Evolutionary conservation across 2,888 invertebrate genomes (phyloP).

Genomic region (Patella pellucida): DNA sequence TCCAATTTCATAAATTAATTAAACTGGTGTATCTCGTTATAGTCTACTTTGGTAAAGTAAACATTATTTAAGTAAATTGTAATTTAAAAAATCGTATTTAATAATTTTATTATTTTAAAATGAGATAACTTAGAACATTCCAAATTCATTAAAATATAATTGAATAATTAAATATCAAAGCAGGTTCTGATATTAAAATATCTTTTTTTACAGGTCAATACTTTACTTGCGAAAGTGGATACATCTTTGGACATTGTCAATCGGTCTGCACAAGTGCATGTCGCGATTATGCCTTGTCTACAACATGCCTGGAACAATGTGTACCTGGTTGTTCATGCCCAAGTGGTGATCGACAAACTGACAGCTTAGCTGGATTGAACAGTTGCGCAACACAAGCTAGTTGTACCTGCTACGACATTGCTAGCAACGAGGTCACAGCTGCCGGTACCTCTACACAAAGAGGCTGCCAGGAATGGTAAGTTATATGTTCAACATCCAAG

Average conservation of each 20-base stretch:
- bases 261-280: conserved; percentile 33
- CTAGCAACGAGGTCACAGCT: conserved; percentile 15
- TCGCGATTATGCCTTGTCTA: conserved; percentile 17
- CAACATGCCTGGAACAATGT: conserved; percentile 25
- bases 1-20: too few species aligned
- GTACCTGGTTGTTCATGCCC: conserved; percentile 92
- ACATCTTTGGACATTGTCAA: conserved; percentile 39
- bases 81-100: too few species aligned
- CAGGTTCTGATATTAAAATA: too few species aligned
- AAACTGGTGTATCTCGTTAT: too few species aligned
- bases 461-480: conserved; percentile 37
- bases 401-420: conserved; percentile 34
- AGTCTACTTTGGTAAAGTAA: too few species aligned
- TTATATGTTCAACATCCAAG: too few species aligned
- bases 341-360: conserved; percentile 47
- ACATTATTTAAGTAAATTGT: too few species aligned
- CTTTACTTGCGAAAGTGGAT: background rate
- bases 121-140: too few species aligned
- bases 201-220: too few species aligned
- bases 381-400: conserved; percentile 26
- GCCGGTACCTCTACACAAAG: conserved; percentile 22
- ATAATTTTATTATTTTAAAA: too few species aligned
- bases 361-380: conserved; percentile 20
- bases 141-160: too few species aligned
- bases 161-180: too few species aligned